Conservation (phyloP, 2,797 vertebrate species). For the Sibirionetta formosa region DNA sequence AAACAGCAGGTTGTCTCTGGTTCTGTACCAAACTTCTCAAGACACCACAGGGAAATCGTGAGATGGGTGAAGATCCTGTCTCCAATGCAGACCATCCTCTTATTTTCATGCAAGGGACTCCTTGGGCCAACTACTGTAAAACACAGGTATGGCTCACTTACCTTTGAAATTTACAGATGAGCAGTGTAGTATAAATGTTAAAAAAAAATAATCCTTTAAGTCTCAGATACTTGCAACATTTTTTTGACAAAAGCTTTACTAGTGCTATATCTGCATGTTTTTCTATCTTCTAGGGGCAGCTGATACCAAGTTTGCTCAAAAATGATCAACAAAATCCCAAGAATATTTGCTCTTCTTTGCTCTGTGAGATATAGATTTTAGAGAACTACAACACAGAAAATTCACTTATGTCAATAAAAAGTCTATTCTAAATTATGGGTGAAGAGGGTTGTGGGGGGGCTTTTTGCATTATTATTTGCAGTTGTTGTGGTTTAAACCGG, state of each 20-base stretch:
- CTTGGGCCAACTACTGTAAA: neutral
- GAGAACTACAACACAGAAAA: neutral
- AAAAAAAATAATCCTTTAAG: neutral
- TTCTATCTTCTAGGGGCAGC: neutral
- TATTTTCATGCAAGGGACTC: rapidly evolving
- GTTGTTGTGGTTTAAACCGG: no score
- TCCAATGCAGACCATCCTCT: neutral
- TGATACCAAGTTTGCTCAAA: neutral
- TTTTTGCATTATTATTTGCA: neutral
- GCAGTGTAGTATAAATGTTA: neutral
- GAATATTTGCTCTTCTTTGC: neutral
- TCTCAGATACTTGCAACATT: neutral
- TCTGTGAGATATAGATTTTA: neutral
- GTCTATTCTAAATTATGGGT: neutral
- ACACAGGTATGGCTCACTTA: neutral
- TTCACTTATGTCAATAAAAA: neutral
- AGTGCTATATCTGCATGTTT: rapidly evolving
- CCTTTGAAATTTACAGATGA: neutral
- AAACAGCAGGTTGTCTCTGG: neutral
- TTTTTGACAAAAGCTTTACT: neutral
- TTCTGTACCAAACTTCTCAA: neutral
- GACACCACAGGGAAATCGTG: neutral
- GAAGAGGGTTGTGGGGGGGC: neutral
- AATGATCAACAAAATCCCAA: neutral
- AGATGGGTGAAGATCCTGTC: neutral